Conservation (phyloP, 2,888 invertebrate species). For the Latrodectus elegans region DNA sequence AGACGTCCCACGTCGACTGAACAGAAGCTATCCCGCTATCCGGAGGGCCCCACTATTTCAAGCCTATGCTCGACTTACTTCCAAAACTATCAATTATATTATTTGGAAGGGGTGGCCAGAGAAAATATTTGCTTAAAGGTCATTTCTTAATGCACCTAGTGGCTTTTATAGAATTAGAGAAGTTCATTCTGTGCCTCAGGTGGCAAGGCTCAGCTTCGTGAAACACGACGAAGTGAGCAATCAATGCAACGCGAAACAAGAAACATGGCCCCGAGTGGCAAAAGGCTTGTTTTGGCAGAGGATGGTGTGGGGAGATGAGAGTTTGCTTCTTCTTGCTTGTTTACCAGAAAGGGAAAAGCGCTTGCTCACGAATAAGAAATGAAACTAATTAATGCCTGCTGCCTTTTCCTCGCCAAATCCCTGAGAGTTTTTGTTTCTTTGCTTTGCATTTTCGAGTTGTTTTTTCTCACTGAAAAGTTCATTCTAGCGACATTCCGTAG, state of each 20-base stretch:
- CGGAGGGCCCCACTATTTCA: background rate
- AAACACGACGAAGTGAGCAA: conserved; percentile 18
- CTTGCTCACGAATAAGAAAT: conserved; percentile 46
- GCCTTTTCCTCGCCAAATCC: conserved; percentile 9
- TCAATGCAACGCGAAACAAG: conserved; percentile 35
- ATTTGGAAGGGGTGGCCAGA: conserved; percentile 43
- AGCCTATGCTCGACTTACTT: background rate
- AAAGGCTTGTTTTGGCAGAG: conserved; percentile 39
- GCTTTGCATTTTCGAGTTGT: background rate
- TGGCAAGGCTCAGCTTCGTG: conserved; percentile 8
- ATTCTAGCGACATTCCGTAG: background rate
- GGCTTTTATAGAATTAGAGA: conserved; percentile 65
- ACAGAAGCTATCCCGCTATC: background rate
- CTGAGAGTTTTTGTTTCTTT: background rate
- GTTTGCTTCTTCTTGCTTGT: conserved; percentile 43
- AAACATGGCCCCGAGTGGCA: background rate
- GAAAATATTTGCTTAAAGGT: conserved; percentile 68
- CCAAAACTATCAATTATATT: conserved; percentile 55
- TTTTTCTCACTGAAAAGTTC: background rate
- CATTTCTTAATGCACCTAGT: conserved; percentile 66
- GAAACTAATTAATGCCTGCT: conserved; percentile 64
- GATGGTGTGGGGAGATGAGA: conserved; percentile 11
- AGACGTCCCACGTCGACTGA: background rate
- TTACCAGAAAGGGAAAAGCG: conserved; percentile 35
- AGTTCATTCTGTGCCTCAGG: conserved; percentile 37